Evolutionary conservation across 1,140 invertebrate genomes (phyloP).

Genomic region (Branchinecta lynchi): DNA sequence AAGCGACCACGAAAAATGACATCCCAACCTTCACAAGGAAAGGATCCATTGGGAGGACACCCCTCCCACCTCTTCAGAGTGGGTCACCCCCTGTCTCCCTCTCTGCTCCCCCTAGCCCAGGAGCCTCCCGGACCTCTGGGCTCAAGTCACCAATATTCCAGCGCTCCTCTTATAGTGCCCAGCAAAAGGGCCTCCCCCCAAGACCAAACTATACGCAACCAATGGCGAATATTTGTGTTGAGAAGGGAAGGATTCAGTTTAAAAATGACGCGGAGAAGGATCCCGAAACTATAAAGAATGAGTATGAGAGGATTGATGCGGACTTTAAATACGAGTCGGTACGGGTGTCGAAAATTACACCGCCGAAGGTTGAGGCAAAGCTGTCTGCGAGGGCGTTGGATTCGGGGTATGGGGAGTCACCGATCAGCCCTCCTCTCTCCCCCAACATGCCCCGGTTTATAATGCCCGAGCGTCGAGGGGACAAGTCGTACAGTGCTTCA

Average conservation of each 20-base stretch:
- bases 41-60: too few species aligned
- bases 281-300: neutral
- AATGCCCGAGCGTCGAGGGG: neutral
- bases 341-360: neutral
- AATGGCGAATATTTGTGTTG: neutral
- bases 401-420: constrained; percentile 2
- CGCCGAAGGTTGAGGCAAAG: neutral
- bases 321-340: neutral
- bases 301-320: neutral
- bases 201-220: neutral
- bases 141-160: neutral
- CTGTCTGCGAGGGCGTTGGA: neutral
- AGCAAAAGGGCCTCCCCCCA: neutral
- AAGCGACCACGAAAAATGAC: too few species aligned
- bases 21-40: too few species aligned
- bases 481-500: neutral
- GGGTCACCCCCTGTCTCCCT: too few species aligned
- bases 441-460: neutral
- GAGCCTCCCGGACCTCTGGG: neutral
- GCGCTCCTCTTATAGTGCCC: neutral
- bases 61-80: too few species aligned
- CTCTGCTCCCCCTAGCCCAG: neutral
- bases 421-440: neutral
- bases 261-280: neutral
- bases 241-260: neutral